Evolutionary conservation across 2,888 invertebrate genomes (phyloP).

Genomic region (Cryptocheilus praepositus): DNA sequence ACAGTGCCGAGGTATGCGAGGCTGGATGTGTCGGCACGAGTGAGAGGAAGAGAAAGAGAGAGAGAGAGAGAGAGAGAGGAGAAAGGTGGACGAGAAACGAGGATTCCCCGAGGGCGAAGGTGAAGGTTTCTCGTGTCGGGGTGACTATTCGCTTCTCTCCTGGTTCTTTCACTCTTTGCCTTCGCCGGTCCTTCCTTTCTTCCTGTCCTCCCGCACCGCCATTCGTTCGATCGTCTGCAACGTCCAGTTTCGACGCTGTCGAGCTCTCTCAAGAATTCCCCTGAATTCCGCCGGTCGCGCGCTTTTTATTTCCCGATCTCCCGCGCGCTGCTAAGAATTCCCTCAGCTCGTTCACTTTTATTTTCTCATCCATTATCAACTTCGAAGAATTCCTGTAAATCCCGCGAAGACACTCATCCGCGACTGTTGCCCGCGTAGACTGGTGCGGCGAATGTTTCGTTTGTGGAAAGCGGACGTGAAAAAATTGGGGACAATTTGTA

Average conservation of each 20-base stretch:
- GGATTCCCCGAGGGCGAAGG: constrained; percentile 20
- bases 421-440: too few species aligned
- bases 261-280: constrained; percentile 10
- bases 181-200: constrained; percentile 4
- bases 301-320: too few species aligned
- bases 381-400: too few species aligned
- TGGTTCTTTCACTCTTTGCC: background rate
- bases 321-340: too few species aligned
- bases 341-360: too few species aligned
- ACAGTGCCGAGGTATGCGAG: constrained; percentile 32
- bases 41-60: background rate
- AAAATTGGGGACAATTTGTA: too few species aligned
- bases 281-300: too few species aligned
- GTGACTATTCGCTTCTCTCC: constrained; percentile 28
- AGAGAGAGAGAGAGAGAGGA: background rate
- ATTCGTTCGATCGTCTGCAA: constrained; percentile 26
- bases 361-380: too few species aligned
- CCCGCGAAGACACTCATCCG: too few species aligned
- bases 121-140: constrained; percentile 49
- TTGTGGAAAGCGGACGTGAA: too few species aligned
- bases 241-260: constrained; percentile 27
- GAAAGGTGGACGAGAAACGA: background rate
- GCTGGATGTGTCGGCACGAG: background rate
- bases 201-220: constrained; percentile 19
- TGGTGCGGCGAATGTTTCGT: too few species aligned